phyloP scores from a whole-genome alignment of 2,888 invertebrate genomes.

The Bhutanitis thaidina region DNA sequence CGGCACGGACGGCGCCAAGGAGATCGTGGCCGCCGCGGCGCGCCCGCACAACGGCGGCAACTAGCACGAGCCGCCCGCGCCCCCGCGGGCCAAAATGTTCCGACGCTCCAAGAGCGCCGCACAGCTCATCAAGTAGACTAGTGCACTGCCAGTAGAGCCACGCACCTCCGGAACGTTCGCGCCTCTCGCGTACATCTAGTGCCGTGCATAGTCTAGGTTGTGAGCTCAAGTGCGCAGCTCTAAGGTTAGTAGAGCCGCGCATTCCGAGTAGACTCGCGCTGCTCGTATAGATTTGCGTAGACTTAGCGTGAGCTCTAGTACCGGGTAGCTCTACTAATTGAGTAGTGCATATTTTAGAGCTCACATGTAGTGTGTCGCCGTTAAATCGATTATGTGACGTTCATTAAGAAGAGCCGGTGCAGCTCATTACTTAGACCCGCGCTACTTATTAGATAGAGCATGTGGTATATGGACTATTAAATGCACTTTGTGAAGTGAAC shows the following conservation, averaged over 20 bases:
- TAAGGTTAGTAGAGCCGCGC: too few relatives aligned
- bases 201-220: background rate
- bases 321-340: too few relatives aligned
- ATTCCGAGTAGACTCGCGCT: too few relatives aligned
- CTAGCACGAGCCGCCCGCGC: constrained; percentile 77
- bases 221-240: too few relatives aligned
- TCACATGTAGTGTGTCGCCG: too few relatives aligned
- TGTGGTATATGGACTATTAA: constrained; percentile 4
- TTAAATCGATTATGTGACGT: too few relatives aligned
- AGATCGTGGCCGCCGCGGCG: constrained; percentile 43
- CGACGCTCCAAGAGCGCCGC: constrained; percentile 79
- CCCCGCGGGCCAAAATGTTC: constrained; percentile 76
- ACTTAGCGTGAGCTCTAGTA: too few relatives aligned
- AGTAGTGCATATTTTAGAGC: too few relatives aligned
- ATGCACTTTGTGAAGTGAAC: constrained; percentile 12
- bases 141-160: constrained; percentile 4
- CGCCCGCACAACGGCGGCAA: constrained; percentile 66
- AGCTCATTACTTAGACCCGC: background rate
- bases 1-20: constrained; percentile 85
- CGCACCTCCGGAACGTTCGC: background rate
- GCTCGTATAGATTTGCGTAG: too few relatives aligned
- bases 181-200: too few relatives aligned
- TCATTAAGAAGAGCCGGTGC: too few relatives aligned
- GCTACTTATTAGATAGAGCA: background rate
- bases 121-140: constrained; percentile 73